Conservation (phyloP, 64 coral and sea anemone species). For the Orbicella faveolata region DNA sequence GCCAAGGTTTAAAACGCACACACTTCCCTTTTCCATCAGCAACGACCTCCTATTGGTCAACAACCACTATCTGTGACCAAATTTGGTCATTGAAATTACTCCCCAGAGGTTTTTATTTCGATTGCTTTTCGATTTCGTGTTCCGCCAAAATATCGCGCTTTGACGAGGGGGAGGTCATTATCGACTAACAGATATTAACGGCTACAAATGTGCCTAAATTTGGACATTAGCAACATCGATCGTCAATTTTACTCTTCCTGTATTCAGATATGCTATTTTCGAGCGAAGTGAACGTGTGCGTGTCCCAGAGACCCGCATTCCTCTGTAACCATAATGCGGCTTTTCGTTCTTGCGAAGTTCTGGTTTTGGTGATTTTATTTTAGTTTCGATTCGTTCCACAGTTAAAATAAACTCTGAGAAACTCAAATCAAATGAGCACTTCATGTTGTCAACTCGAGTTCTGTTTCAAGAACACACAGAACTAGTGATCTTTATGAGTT, state of each 20-base stretch:
- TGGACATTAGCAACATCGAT: background rate
- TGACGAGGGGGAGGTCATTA: background rate
- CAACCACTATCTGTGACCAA: background rate
- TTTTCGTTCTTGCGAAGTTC: background rate
- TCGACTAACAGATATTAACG: conserved; percentile 17
- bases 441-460: background rate
- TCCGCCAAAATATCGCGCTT: conserved; percentile 10
- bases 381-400: background rate
- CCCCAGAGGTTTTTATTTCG: background rate
- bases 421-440: background rate
- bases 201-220: background rate
- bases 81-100: background rate
- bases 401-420: background rate
- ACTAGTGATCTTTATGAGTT: background rate
- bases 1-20: background rate
- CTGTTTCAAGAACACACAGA: background rate
- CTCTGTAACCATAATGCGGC: background rate
- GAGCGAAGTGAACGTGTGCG: background rate
- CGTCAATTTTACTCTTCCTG: background rate
- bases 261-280: background rate
- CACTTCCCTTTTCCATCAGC: background rate
- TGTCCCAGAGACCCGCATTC: background rate
- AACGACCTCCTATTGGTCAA: conserved; percentile 8
- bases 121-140: background rate
- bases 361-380: background rate